Conservation (phyloP, 2,113 vertebrate genomes). For the Meles meles region DNA sequence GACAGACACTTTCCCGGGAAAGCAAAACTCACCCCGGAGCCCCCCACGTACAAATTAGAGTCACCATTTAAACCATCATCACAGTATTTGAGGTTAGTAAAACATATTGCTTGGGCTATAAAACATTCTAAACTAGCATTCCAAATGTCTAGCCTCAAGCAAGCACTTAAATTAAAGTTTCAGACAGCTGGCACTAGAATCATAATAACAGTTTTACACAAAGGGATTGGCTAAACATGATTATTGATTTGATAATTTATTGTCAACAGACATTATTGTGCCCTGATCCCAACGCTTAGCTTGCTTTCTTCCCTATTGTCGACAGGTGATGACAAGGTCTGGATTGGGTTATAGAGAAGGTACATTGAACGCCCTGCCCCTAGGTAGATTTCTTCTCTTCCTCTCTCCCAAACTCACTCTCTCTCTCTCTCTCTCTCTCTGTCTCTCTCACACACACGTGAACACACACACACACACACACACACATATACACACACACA, state of each 20-base stretch:
- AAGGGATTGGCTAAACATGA: slow-evolving; percentile 87
- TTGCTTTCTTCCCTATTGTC: slow-evolving; percentile 72
- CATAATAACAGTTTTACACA: slow-evolving; percentile 86
- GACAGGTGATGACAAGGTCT: slow-evolving; percentile 82
- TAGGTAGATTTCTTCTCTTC: slow-evolving; percentile 37
- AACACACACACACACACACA: slow-evolving; percentile 7
- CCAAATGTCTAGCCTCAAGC: slow-evolving; percentile 88
- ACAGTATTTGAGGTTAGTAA: slow-evolving; percentile 87
- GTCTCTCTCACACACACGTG: neutral
- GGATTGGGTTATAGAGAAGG: slow-evolving; percentile 44
- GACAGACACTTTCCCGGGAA: slow-evolving; percentile 69
- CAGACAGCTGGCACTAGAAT: slow-evolving; percentile 88
- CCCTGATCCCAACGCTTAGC: slow-evolving; percentile 71
- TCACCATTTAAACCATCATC: slow-evolving; percentile 85
- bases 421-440: neutral
- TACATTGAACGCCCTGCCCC: slow-evolving; percentile 58
- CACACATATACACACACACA: slow-evolving; percentile 20
- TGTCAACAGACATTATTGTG: slow-evolving; percentile 76
- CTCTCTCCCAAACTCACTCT: neutral
- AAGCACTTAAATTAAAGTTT: slow-evolving; percentile 90
- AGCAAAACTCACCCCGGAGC: slow-evolving; percentile 80
- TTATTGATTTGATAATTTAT: slow-evolving; percentile 89
- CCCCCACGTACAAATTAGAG: slow-evolving; percentile 82
- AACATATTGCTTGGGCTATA: slow-evolving; percentile 89
- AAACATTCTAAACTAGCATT: slow-evolving; percentile 90